Percentiles rank a stretch among this genome's conserved stretches.
Evolutionary conservation across 1,140 invertebrate species (phyloP).

Genomic region (Mamestra configurata): DNA sequence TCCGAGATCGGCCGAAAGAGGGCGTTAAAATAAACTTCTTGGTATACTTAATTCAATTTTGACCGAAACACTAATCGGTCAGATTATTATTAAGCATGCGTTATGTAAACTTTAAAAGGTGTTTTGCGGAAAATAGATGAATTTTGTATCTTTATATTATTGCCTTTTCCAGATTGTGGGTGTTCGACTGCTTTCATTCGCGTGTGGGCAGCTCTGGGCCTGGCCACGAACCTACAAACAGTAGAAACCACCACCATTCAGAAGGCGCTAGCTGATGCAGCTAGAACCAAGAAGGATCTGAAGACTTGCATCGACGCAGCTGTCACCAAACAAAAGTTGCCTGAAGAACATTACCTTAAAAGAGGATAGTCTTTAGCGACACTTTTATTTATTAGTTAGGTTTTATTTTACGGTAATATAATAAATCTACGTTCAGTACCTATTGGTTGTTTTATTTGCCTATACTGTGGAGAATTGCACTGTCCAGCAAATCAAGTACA

Average conservation of each 20-base stretch:
- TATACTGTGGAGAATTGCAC: too few species aligned
- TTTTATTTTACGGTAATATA: constrained; percentile 8
- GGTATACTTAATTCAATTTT: too few species aligned
- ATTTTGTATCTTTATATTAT: too few species aligned
- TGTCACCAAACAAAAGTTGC: constrained; percentile 73
- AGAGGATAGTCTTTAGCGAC: constrained; percentile 71
- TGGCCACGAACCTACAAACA: constrained; percentile 90
- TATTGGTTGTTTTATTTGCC: neutral
- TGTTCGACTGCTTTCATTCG: constrained; percentile 90
- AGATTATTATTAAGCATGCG: too few species aligned
- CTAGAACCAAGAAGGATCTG: constrained; percentile 87
- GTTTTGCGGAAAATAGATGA: too few species aligned
- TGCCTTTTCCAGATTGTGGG: constrained; percentile 84
- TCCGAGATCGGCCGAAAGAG: too few species aligned
- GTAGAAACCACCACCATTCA: constrained; percentile 89
- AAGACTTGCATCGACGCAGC: constrained; percentile 88
- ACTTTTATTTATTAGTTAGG: constrained; percentile 15
- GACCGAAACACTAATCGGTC: too few species aligned
- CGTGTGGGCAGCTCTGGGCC: constrained; percentile 90
- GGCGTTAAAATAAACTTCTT: too few species aligned
- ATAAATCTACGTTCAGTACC: constrained; percentile 35
- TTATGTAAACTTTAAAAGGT: too few species aligned
- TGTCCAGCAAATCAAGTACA: too few species aligned
- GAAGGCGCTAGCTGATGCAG: constrained; percentile 88
- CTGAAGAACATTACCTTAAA: constrained; percentile 87